phyloP scores from a whole-genome alignment of 2,888 invertebrate genomes.

The Nasonovia ribisnigri region DNA sequence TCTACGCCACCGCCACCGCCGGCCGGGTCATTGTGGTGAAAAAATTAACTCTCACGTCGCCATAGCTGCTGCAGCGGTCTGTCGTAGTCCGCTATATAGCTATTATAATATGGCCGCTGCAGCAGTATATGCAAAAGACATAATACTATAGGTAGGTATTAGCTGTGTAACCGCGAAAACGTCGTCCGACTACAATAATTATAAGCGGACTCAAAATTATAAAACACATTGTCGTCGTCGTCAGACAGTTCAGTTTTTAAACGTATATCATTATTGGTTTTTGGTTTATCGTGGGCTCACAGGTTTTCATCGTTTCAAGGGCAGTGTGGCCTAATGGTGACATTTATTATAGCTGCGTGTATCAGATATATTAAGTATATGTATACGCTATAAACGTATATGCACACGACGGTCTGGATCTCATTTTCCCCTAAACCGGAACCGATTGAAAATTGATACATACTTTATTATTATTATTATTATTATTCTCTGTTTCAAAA shows the following conservation, averaged over 20 bases:
- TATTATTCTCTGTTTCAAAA: neutral
- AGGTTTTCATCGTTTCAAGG: constrained; percentile 10
- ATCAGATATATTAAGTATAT: neutral
- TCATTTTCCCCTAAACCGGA: neutral
- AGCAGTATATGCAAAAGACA: neutral
- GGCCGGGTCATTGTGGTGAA: constrained; percentile 51
- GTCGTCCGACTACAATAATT: neutral
- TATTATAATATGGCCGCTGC: neutral
- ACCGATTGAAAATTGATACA: constrained; percentile 54
- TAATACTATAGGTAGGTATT: neutral
- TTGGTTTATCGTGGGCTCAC: neutral
- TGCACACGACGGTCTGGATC: neutral
- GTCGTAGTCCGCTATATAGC: neutral
- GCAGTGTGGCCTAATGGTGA: constrained; percentile 16
- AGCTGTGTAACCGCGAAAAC: neutral
- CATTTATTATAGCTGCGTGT: constrained; percentile 3
- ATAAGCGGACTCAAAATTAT: neutral
- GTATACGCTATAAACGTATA: neutral
- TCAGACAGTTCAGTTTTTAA: neutral
- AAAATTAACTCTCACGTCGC: constrained; percentile 49
- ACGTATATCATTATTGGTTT: neutral
- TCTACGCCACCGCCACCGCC: neutral
- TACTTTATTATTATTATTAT: neutral
- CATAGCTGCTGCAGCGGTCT: neutral
- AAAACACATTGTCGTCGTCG: neutral